Percentiles rank a stretch among this genome's conserved stretches.
Conservation (phyloP, 2,888 invertebrate species). For the Holacanthella duospinosa region DNA sequence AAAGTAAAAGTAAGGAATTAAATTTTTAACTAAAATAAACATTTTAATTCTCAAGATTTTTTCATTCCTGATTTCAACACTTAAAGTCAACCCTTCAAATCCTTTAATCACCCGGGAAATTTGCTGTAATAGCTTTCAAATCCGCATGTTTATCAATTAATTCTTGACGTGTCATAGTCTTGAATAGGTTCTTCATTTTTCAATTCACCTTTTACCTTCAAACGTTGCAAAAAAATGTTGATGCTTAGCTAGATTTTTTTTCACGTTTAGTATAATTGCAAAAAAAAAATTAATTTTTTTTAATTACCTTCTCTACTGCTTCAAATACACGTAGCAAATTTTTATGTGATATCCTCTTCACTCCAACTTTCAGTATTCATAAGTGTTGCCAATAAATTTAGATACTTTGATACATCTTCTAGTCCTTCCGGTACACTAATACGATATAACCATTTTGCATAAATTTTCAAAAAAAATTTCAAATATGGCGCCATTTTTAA, state of each 20-base stretch:
- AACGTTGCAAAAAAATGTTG: no score
- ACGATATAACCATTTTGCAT: no score
- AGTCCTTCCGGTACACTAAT: constrained; percentile 48
- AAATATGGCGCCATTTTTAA: no score
- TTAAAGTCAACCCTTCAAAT: no score
- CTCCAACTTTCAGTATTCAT: constrained; percentile 43
- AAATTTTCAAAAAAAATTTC: neutral
- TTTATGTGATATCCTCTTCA: constrained; percentile 47
- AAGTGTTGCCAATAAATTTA: constrained; percentile 48
- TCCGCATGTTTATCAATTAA: constrained; percentile 16
- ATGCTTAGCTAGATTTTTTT: no score
- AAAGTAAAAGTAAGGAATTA: no score
- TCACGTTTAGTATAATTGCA: no score
- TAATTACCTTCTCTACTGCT: constrained; percentile 45
- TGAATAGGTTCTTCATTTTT: constrained; percentile 14
- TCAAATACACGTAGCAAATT: constrained; percentile 50
- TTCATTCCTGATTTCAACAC: no score
- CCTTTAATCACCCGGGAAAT: neutral
- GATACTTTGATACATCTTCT: constrained; percentile 51
- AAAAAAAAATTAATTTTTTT: no score
- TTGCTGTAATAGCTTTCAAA: constrained; percentile 15
- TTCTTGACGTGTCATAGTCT: constrained; percentile 20
- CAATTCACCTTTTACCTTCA: constrained; percentile 23
- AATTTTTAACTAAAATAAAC: no score
- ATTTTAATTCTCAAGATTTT: no score